Conservation (phyloP, 2,888 invertebrate species). For the Caenorhabditis sp. region DNA sequence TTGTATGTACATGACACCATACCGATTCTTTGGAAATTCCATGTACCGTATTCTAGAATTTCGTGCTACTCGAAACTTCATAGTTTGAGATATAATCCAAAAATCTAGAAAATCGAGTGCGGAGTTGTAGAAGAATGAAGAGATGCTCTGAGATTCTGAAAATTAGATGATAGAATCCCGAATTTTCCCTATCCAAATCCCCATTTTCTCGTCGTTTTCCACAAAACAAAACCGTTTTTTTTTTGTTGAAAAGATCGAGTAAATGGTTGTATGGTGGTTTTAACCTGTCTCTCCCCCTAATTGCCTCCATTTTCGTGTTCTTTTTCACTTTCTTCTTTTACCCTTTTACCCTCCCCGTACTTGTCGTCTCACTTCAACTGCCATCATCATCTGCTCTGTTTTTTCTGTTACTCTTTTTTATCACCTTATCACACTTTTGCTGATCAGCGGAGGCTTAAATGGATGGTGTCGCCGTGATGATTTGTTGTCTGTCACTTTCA, state of each 20-base stretch:
- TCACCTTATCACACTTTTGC: slow-evolving; percentile 31
- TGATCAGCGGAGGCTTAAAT: slow-evolving; percentile 20
- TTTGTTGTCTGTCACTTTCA: slow-evolving; percentile 42
- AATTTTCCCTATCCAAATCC: too few species aligned
- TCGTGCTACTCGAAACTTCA: too few species aligned
- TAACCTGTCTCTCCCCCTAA: slow-evolving; percentile 37
- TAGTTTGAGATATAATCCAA: too few species aligned
- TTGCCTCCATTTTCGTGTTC: slow-evolving; percentile 40
- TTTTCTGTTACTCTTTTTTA: slow-evolving; percentile 17
- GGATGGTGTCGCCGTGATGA: neutral
- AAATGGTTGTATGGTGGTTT: slow-evolving; percentile 6
- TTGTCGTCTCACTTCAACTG: slow-evolving; percentile 34
- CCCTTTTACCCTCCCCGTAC: slow-evolving; percentile 5
- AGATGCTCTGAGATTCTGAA: too few species aligned
- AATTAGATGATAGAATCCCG: too few species aligned
- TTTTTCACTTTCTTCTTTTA: slow-evolving; percentile 12
- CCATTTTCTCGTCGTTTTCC: slow-evolving; percentile 2
- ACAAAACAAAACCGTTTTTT: slow-evolving; percentile 14
- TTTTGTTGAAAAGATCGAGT: neutral
- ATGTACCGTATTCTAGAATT: neutral
- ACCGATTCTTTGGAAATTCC: slow-evolving; percentile 34
- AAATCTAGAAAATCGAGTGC: too few species aligned
- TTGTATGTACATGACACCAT: neutral
- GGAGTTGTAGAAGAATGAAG: too few species aligned
- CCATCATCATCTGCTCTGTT: slow-evolving; percentile 23